Conservation (phyloP, 2,113 vertebrate genomes). For the Peucedramus taeniatus region DNA sequence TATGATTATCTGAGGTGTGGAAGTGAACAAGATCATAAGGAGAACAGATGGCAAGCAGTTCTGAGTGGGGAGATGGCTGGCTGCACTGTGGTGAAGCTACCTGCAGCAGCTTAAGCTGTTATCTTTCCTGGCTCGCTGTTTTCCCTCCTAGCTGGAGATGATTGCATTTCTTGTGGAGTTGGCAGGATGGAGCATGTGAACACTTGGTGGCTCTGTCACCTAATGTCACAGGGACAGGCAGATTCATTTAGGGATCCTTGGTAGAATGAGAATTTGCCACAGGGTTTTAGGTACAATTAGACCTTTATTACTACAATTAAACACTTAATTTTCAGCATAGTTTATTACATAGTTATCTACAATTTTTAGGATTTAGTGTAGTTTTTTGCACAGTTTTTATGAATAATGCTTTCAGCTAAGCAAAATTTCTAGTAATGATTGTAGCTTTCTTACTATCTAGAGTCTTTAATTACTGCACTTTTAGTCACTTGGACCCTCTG, state of each 20-base stretch:
- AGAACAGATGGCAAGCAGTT: slow-evolving; percentile 36
- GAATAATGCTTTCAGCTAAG: neutral
- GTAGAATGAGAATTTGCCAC: neutral
- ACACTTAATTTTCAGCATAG: neutral
- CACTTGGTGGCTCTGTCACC: slow-evolving; percentile 29
- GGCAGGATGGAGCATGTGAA: neutral
- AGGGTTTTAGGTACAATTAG: neutral
- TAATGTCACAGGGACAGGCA: neutral
- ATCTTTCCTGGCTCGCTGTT: neutral
- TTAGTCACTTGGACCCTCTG: neutral
- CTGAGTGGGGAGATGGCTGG: neutral
- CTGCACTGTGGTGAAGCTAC: neutral
- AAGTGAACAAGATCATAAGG: neutral
- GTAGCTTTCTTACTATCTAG: neutral
- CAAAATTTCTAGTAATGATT: neutral
- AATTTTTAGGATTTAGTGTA: neutral
- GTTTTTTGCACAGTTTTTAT: neutral
- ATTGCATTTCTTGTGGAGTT: neutral
- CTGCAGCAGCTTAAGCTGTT: slow-evolving; percentile 26
- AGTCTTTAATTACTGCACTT: neutral
- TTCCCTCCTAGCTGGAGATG: neutral
- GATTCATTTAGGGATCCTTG: neutral
- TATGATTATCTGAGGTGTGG: slow-evolving; percentile 2
- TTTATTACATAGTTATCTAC: neutral
- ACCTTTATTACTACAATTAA: neutral